Evolutionary conservation across 1,140 invertebrate species (phyloP).

Genomic region (Doryteuthis pealeii): DNA sequence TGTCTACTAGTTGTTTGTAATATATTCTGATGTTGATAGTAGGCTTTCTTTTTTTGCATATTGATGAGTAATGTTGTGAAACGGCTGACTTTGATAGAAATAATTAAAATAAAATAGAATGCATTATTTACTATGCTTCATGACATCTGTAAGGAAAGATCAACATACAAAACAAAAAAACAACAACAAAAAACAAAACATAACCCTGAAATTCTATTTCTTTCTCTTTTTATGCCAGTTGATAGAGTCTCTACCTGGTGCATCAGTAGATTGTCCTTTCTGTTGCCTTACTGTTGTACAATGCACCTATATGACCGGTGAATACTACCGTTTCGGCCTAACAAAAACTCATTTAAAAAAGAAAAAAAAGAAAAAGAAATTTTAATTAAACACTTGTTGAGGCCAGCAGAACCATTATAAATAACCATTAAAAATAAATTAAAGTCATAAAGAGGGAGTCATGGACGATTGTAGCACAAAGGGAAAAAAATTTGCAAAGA

Average conservation of each 20-base stretch:
- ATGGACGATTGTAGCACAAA: neutral
- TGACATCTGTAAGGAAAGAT: too few species aligned
- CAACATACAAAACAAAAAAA: neutral
- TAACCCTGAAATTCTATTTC: neutral
- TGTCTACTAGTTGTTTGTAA: conserved; percentile 1
- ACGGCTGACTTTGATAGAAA: too few species aligned
- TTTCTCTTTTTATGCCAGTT: neutral
- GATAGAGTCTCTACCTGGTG: conserved; percentile 1
- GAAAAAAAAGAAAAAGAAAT: too few species aligned
- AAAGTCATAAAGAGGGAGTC: neutral
- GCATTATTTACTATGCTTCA: too few species aligned
- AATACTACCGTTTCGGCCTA: neutral
- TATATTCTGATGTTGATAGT: conserved; percentile 6
- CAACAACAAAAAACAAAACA: neutral
- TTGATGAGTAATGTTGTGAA: too few species aligned
- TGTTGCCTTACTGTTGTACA: conserved; percentile 6
- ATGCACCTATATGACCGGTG: neutral
- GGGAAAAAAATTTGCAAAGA: neutral
- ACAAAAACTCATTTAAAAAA: too few species aligned
- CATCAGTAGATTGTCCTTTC: neutral
- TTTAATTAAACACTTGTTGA: neutral
- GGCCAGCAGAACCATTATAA: neutral
- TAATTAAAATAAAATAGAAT: too few species aligned
- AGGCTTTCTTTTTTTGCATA: neutral
- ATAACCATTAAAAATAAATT: neutral